Base-by-base conservation (phyloP, 2,113 vertebrate genomes). In the Tragelaphus buxtoni region DNA sequence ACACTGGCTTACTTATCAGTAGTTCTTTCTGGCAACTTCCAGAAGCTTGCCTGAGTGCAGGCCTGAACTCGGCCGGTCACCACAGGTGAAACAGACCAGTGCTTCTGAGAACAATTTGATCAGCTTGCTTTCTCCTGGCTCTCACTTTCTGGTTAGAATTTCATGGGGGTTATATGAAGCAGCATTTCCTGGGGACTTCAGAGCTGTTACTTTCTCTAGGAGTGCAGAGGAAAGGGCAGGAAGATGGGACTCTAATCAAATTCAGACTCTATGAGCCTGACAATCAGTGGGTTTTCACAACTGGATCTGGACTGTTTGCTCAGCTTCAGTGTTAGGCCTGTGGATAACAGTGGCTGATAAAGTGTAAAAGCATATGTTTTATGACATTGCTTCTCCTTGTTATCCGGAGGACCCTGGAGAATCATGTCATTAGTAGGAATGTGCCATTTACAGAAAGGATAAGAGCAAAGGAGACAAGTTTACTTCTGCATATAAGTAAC, bases 381-480 rank as follows among this genome's bases (percentile, higher is more conserved):
- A 55, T 97, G 97, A 96, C 94, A 85, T 0, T 0, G 14, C 87
- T 90, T 72, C 74, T 97, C 86, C 97, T 96, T 95, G 56, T 95
- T 98, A 97, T 91, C 97, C 28, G 1, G 49, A 81, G 94, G 55
- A 60, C 91, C 58, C 45, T 89, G 74, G 96, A 96, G 93, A 98
- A 98, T 93, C 97, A 96, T 85, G 79, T 88, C 97, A 97, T 98
- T 98, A 98, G 96, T 39, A 95, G 88, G 93, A 96, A 97, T 58
- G 63, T 94, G 92, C 63, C 91, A 91, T 97, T 61, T 95, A 97
- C 60, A 90, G 92, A 82, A 97, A 95, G 61, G 49, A 96, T 91
- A 96, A 98, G 96, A 95, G 87, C 92, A 61, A 95, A 84, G 76
- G 84, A 96, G 74, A 91, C 72, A 45, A 76, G 72, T 76, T 76